Evolutionary conservation across 2,113 vertebrate species (phyloP).

Genomic region (Leptosomus discolor): DNA sequence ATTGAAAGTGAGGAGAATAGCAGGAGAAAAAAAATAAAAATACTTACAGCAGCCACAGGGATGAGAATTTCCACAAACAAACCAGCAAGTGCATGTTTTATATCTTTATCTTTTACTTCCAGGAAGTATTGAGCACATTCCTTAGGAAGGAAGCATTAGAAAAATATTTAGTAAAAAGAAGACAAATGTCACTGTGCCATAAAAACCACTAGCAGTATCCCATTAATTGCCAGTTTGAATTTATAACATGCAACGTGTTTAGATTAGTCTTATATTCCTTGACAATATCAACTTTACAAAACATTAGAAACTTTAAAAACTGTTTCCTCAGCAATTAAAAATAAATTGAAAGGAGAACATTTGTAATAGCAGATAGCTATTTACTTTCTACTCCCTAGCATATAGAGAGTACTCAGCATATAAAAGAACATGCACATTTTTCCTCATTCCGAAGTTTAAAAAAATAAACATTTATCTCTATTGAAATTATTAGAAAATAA

Average conservation of each 20-base stretch:
- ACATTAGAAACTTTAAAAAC: not conserved
- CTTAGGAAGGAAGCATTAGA: constrained; percentile 63
- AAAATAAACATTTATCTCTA: not conserved
- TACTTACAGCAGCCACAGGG: constrained; percentile 97
- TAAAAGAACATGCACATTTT: not conserved
- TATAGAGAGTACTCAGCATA: not conserved
- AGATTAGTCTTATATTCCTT: not conserved
- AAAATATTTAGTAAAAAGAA: not conserved
- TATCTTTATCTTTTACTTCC: constrained; percentile 98
- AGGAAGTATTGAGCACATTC: constrained; percentile 98
- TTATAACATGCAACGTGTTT: not conserved
- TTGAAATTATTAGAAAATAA: not conserved
- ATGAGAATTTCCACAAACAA: constrained; percentile 99
- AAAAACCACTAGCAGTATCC: not conserved
- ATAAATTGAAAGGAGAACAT: not conserved
- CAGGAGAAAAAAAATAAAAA: not conserved
- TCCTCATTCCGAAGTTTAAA: not conserved
- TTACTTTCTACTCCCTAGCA: not conserved
- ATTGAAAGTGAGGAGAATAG: not conserved
- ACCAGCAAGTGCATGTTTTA: constrained; percentile 96
- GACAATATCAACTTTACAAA: not conserved
- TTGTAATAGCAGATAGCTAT: not conserved
- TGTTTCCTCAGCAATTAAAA: not conserved
- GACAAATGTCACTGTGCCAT: not conserved
- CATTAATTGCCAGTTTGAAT: not conserved